phyloP scores from a whole-genome alignment of 2,113 vertebrate species.

The Telmatochromis sp. region DNA sequence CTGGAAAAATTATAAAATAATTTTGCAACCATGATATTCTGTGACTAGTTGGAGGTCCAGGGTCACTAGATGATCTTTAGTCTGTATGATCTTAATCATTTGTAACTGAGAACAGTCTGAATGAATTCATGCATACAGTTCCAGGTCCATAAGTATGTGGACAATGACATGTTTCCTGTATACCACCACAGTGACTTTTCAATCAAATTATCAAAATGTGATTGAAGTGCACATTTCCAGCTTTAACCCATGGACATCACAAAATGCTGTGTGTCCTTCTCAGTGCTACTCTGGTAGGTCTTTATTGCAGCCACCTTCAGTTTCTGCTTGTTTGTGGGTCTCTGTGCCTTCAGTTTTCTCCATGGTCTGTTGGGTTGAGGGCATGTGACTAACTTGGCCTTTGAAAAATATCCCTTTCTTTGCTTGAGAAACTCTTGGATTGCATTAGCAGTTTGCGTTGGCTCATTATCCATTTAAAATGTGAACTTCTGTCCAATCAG shows the following conservation, averaged over 20 bases:
- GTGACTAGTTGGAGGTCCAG: accelerated
- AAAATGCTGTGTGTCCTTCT: accelerated
- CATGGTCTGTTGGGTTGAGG: neutral
- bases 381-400: neutral
- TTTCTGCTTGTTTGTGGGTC: neutral
- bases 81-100: neutral
- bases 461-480: neutral
- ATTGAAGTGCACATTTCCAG: neutral
- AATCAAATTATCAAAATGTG: neutral
- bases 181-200: neutral
- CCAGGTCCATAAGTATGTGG: neutral
- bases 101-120: neutral
- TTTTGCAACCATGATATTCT: accelerated
- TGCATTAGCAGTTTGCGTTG: neutral
- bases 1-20: neutral
- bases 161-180: neutral
- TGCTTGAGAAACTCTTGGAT: neutral
- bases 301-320: neutral
- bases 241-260: neutral
- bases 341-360: neutral
- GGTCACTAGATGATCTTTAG: neutral
- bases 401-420: neutral
- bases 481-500: neutral
- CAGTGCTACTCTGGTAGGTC: neutral
- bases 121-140: neutral